Conservation (phyloP, 2,113 vertebrate genomes). For the Epinephelus fuscoguttatus region DNA sequence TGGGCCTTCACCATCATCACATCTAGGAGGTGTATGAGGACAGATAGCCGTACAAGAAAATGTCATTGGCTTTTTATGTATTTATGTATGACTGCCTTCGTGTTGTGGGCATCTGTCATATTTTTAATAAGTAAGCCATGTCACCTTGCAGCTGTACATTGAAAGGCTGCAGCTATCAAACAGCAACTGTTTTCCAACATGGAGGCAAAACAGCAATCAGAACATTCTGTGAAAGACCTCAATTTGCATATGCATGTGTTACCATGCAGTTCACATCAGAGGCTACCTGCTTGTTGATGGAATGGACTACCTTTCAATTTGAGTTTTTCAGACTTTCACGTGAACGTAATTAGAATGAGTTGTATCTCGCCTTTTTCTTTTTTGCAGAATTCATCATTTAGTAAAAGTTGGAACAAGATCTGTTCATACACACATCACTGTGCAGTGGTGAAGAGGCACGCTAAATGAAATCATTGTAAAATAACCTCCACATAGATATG, state of each 20-base stretch:
- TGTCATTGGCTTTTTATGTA: not conserved
- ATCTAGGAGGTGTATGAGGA: not conserved
- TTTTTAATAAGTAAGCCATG: not conserved
- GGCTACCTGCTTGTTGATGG: not conserved
- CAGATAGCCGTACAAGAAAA: not conserved
- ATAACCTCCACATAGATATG: not conserved
- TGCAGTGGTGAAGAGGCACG: not conserved
- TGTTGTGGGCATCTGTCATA: not conserved
- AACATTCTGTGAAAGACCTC: not conserved
- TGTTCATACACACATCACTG: not conserved
- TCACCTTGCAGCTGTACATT: not conserved
- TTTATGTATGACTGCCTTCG: not conserved
- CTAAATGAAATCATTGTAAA: not conserved
- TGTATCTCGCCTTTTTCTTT: not conserved
- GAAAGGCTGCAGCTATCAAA: not conserved
- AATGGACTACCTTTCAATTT: not conserved
- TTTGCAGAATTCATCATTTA: not conserved
- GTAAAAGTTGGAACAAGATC: not conserved
- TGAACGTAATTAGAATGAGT: not conserved
- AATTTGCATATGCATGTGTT: conserved; percentile 9
- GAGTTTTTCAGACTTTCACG: not conserved
- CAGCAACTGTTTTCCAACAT: not conserved
- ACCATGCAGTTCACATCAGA: conserved; percentile 23
- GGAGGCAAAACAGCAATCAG: not conserved
- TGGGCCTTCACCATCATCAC: not conserved